Conservation (phyloP, 2,888 invertebrate species). For the Pandemis cinnamomeana region DNA sequence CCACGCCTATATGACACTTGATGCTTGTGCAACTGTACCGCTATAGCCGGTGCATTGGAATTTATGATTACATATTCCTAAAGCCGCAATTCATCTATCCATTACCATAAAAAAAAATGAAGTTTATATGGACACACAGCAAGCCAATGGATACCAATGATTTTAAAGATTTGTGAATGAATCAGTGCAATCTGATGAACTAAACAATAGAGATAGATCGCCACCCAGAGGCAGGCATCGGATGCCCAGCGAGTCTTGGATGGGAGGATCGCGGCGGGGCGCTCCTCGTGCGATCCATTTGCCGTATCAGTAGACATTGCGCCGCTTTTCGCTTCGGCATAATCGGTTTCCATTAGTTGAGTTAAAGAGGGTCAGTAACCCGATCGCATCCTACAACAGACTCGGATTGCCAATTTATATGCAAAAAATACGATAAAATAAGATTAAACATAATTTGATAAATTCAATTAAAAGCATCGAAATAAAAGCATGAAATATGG, state of each 20-base stretch:
- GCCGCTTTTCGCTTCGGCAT: slow-evolving; percentile 41
- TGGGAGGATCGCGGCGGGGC: slow-evolving; percentile 62
- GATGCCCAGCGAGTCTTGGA: slow-evolving; percentile 62
- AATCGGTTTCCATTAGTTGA: slow-evolving; percentile 46
- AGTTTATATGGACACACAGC: slow-evolving; percentile 49
- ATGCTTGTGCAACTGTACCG: slow-evolving; percentile 66
- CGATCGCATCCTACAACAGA: slow-evolving; percentile 12
- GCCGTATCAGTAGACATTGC: slow-evolving; percentile 45
- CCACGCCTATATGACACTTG: slow-evolving; percentile 68
- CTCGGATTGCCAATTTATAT: slow-evolving; percentile 15
- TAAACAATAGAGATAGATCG: slow-evolving; percentile 72
- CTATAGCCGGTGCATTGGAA: slow-evolving; percentile 58
- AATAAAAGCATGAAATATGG: background rate
- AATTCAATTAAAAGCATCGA: slow-evolving; percentile 1
- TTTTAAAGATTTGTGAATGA: slow-evolving; percentile 54
- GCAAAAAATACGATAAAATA: background rate
- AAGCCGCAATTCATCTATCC: slow-evolving; percentile 65
- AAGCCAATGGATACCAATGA: slow-evolving; percentile 44
- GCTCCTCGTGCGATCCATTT: slow-evolving; percentile 51
- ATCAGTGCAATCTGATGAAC: slow-evolving; percentile 54
- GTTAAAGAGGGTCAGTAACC: slow-evolving; percentile 39
- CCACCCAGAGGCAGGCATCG: slow-evolving; percentile 64
- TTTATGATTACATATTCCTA: slow-evolving; percentile 55
- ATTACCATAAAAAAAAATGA: slow-evolving; percentile 72
- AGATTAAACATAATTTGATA: background rate